Percentiles rank a stretch among this genome's conserved stretches.
Evolutionary conservation across 2,888 invertebrate genomes (phyloP).

Genomic region (Hecatera dysodea): DNA sequence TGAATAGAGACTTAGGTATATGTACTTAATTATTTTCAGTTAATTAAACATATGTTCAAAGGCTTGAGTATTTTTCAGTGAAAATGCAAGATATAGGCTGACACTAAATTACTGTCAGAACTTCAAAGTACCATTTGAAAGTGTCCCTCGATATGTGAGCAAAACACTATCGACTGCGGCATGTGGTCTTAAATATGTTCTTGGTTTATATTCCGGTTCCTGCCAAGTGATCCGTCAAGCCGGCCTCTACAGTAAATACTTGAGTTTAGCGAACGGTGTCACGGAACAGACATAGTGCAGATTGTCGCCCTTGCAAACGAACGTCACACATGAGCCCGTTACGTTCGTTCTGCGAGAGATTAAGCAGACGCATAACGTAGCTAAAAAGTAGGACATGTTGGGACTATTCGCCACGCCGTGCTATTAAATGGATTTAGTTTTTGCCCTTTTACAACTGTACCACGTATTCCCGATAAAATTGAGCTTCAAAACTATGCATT

Average conservation of each 20-base stretch:
- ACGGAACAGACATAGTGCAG: slow-evolving; percentile 47
- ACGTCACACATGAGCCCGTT: slow-evolving; percentile 38
- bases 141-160: slow-evolving; percentile 21
- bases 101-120: slow-evolving; percentile 13
- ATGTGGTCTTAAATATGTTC: slow-evolving; percentile 45
- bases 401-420: slow-evolving; percentile 31
- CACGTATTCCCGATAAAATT: slow-evolving; percentile 31
- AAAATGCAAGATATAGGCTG: not conserved
- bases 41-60: not conserved
- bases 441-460: slow-evolving; percentile 22
- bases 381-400: slow-evolving; percentile 35
- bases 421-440: slow-evolving; percentile 53
- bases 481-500: slow-evolving; percentile 35
- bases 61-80: not conserved
- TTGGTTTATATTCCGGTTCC: slow-evolving; percentile 49
- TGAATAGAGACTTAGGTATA: not conserved
- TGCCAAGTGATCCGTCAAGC: slow-evolving; percentile 71
- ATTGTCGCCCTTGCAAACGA: slow-evolving; percentile 48
- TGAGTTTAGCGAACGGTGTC: slow-evolving; percentile 53
- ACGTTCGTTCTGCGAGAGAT: slow-evolving; percentile 47
- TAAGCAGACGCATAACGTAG: slow-evolving; percentile 48
- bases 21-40: not conserved
- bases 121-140: slow-evolving; percentile 29
- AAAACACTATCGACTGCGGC: slow-evolving; percentile 42
- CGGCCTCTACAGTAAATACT: slow-evolving; percentile 62